Conservation (phyloP, 2,888 invertebrate genomes). For the Melieria picta region DNA sequence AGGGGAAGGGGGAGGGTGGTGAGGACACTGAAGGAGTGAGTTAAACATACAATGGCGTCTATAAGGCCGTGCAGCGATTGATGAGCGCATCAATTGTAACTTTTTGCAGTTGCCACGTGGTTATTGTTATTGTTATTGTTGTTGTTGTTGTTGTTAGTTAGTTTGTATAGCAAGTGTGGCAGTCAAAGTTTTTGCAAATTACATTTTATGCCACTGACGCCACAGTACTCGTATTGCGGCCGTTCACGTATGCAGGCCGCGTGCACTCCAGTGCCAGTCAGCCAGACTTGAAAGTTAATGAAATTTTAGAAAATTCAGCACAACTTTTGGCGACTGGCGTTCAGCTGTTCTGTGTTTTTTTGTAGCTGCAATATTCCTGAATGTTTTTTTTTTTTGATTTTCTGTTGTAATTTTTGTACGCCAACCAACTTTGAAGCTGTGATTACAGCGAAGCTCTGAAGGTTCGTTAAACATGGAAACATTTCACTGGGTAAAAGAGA, state of each 20-base stretch:
- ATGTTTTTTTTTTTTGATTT: conserved; percentile 1
- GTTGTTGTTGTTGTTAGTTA: not conserved
- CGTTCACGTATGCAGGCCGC: too few relatives aligned
- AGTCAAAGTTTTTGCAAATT: too few relatives aligned
- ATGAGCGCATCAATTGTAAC: not conserved
- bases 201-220: too few relatives aligned
- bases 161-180: conserved; percentile 5
- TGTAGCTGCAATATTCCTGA: not conserved
- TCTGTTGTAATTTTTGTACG: conserved; percentile 7
- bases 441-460: conserved; percentile 20
- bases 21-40: too few relatives aligned
- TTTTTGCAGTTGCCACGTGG: not conserved
- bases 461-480: conserved; percentile 28
- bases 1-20: too few relatives aligned
- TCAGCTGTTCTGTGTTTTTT: not conserved
- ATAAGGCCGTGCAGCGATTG: too few relatives aligned
- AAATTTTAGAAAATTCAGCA: too few relatives aligned
- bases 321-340: too few relatives aligned
- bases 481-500: not conserved
- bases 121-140: not conserved
- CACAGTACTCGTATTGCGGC: too few relatives aligned
- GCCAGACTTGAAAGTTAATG: too few relatives aligned
- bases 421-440: conserved; percentile 21
- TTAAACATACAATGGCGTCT: too few relatives aligned
- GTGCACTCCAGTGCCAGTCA: too few relatives aligned